phyloP scores from a whole-genome alignment of 2,888 invertebrate species.

The Cheilosia pagana region DNA sequence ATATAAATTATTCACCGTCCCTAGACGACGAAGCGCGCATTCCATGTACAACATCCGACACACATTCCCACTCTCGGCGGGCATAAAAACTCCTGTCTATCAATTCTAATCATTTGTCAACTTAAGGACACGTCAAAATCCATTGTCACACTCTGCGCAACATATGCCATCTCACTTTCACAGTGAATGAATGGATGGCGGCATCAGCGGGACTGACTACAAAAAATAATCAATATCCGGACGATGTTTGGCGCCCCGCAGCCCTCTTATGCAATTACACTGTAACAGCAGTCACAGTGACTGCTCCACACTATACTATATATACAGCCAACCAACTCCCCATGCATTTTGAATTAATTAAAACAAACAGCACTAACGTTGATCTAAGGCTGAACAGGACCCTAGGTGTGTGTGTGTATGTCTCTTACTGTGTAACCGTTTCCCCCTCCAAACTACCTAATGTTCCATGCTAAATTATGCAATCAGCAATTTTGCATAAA shows the following conservation, averaged over 20 bases:
- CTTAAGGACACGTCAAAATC: conserved; percentile 67
- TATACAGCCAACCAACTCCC: conserved; percentile 53
- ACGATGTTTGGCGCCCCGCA: conserved; percentile 18
- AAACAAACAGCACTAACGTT: conserved; percentile 71
- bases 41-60: neutral
- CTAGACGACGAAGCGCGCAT: conserved; percentile 8
- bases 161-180: conserved; percentile 54
- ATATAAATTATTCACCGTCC: conserved; percentile 51
- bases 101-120: conserved; percentile 72
- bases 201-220: neutral
- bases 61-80: conserved; percentile 2
- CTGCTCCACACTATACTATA: conserved; percentile 8
- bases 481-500: conserved; percentile 78
- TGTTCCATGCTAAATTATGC: conserved; percentile 79
- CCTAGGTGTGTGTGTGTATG: conserved; percentile 44
- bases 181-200: neutral
- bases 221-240: conserved; percentile 57
- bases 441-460: conserved; percentile 58
- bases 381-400: conserved; percentile 46
- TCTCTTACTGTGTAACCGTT: conserved; percentile 28
- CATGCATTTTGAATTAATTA: conserved; percentile 75
- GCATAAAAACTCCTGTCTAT: conserved; percentile 62
- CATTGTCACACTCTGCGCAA: conserved; percentile 58
- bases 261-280: conserved; percentile 60
- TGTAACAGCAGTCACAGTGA: conserved; percentile 40